Conservation (phyloP, 1,140 invertebrate species). For the Lepeophtheirus salmonis region DNA sequence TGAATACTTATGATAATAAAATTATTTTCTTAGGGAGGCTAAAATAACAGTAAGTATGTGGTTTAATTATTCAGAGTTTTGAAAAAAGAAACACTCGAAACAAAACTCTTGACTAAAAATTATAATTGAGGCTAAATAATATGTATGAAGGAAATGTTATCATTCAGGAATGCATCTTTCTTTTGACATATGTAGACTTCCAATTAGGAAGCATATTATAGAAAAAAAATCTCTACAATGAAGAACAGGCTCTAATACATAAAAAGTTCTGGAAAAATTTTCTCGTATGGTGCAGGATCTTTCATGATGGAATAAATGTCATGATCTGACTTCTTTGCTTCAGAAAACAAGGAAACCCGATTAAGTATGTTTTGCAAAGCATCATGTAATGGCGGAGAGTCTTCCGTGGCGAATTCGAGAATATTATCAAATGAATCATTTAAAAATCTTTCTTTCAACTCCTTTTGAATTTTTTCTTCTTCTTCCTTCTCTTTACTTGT, state of each 20-base stretch:
- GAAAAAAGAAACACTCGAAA: too few species aligned
- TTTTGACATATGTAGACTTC: too few species aligned
- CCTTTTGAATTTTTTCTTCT: not conserved
- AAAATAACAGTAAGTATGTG: too few species aligned
- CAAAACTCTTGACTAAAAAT: too few species aligned
- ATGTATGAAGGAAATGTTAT: too few species aligned
- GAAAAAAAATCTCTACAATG: not conserved
- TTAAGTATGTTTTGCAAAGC: not conserved
- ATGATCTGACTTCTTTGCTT: not conserved
- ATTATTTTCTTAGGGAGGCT: too few species aligned
- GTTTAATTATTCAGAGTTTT: too few species aligned
- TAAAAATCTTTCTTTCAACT: not conserved
- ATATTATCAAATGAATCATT: not conserved
- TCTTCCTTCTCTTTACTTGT: not conserved
- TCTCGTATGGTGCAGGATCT: not conserved
- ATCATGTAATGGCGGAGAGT: not conserved
- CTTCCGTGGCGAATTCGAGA: not conserved
- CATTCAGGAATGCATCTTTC: too few species aligned
- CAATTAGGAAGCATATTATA: too few species aligned
- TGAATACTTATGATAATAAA: too few species aligned
- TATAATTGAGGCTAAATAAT: too few species aligned
- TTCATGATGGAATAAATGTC: not conserved
- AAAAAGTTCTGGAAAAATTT: not conserved
- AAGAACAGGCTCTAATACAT: constrained; percentile 1
- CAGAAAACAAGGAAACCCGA: not conserved